Evolutionary conservation across 2,797 vertebrate species (phyloP).

Genomic region (Macropus fuliginosus): DNA sequence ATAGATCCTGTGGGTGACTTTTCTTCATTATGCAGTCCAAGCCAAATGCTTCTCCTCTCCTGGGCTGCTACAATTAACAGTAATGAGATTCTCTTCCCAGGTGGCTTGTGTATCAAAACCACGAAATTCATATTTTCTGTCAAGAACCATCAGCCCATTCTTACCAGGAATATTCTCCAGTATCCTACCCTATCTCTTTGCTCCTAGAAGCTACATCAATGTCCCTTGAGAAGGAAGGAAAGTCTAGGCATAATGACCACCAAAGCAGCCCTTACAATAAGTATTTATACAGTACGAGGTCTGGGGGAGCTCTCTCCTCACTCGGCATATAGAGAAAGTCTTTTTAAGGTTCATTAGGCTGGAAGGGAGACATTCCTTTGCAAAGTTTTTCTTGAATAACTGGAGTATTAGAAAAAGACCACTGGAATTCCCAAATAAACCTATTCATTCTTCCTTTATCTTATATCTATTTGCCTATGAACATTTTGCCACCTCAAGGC

Average conservation of each 20-base stretch:
- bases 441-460: background rate
- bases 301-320: background rate
- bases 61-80: background rate
- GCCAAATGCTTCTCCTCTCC: background rate
- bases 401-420: background rate
- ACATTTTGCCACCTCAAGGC: background rate
- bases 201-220: background rate
- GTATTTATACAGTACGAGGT: background rate
- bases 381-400: background rate
- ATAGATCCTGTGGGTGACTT: background rate
- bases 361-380: background rate
- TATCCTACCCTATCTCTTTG: background rate
- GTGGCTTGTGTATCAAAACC: background rate
- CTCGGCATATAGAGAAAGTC: background rate
- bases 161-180: background rate
- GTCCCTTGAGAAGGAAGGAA: background rate
- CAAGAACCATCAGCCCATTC: conserved; percentile 1
- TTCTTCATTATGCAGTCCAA: background rate
- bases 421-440: background rate
- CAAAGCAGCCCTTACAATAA: background rate
- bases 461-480: background rate
- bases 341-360: background rate
- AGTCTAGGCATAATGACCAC: background rate
- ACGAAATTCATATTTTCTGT: conserved; percentile 8
- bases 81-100: background rate